Evolutionary conservation across 2,888 invertebrate species (phyloP).

Genomic region (Agriopis marginaria): DNA sequence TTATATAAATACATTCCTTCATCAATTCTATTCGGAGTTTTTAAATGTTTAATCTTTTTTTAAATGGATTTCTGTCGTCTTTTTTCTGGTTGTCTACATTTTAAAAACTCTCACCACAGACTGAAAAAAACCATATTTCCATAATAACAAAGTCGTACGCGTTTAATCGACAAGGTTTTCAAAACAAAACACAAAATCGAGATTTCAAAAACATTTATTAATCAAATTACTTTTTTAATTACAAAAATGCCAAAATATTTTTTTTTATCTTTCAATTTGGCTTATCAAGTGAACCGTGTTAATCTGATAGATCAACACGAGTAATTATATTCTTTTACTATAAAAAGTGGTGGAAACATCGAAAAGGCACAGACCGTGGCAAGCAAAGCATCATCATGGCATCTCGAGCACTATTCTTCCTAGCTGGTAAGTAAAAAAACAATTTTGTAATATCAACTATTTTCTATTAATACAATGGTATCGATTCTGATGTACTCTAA

Average conservation of each 20-base stretch:
- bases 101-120: background rate
- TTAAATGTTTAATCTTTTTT: too few relatives aligned
- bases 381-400: conserved; percentile 28
- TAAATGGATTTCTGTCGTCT: too few relatives aligned
- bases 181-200: background rate
- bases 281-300: conserved; percentile 9
- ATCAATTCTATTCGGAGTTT: too few relatives aligned
- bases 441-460: background rate
- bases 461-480: background rate
- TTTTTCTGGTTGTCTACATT: background rate
- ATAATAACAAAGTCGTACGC: background rate
- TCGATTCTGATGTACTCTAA: too few relatives aligned
- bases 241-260: background rate
- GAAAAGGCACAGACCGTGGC: conserved; percentile 40
- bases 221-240: conserved; percentile 10
- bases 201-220: background rate
- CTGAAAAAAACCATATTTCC: background rate
- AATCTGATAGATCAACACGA: conserved; percentile 6
- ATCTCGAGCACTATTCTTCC: conserved; percentile 41
- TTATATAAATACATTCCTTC: too few relatives aligned
- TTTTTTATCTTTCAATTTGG: conserved; percentile 15
- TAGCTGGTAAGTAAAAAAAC: conserved; percentile 54
- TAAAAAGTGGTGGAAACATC: conserved; percentile 16
- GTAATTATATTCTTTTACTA: conserved; percentile 21
- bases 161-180: background rate